These are phyloP conservation scores for Leptoteleia sp. DNA, from an alignment of 1,140 invertebrate species.

Conservation along the genomic window DNA sequence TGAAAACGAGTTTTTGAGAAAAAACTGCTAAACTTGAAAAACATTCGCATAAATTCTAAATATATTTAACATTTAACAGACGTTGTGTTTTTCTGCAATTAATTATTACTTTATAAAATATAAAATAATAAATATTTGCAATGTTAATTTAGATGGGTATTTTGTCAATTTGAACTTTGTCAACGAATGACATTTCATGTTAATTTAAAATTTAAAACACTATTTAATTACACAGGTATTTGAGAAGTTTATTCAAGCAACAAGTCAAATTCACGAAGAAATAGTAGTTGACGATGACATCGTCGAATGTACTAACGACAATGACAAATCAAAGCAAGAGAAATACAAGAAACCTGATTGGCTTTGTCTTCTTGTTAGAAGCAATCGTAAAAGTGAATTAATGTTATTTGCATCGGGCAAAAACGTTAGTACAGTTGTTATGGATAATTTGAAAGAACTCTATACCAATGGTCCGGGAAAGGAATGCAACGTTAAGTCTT, in stretches of 20 bases:
- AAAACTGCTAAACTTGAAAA: too few species aligned
- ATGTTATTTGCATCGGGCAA: slow-evolving; percentile 79
- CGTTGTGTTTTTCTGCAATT: too few species aligned
- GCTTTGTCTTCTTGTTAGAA: slow-evolving; percentile 75
- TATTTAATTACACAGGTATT: slow-evolving; percentile 55
- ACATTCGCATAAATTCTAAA: too few species aligned
- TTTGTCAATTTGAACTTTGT: too few species aligned
- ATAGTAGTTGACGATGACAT: slow-evolving; percentile 51
- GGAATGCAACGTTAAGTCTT: slow-evolving; percentile 78
- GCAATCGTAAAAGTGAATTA: slow-evolving; percentile 76
- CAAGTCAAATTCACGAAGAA: slow-evolving; percentile 55
- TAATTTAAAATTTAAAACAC: neutral
- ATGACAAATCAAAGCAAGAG: slow-evolving; percentile 51
- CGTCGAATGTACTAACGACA: slow-evolving; percentile 19
- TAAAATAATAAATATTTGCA: too few species aligned
- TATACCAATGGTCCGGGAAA: slow-evolving; percentile 75
- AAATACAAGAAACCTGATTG: slow-evolving; percentile 70
- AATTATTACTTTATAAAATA: too few species aligned
- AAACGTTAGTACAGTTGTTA: slow-evolving; percentile 71
- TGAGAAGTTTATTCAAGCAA: slow-evolving; percentile 64
- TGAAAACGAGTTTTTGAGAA: too few species aligned
- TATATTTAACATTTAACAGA: too few species aligned
- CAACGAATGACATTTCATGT: too few species aligned
- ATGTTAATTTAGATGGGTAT: neutral
- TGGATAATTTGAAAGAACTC: slow-evolving; percentile 74